Base-by-base conservation (phyloP, 1,140 invertebrate genomes). In the Drosophila lacteicornis region DNA sequence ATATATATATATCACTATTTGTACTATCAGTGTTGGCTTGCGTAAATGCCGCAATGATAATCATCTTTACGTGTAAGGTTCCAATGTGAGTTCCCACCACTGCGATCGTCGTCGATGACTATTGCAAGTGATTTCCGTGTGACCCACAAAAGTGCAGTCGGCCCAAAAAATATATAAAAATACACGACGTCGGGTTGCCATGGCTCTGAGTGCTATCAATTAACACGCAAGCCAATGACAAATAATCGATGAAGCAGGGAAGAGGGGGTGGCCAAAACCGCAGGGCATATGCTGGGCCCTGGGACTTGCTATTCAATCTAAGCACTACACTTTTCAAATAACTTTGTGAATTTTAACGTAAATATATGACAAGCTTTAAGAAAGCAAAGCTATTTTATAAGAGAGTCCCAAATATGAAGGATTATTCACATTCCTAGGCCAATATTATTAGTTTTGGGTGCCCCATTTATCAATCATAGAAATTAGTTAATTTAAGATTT, bases 91-190 rank as follows among this genome's bases (percentile, higher is more conserved):
- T 36, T 53, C 51, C 51, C 17, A 15, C 27, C 27, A n/a, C 61
- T 33, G 50, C 19, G 33, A 43, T 46, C 12, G 51, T 17, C 42
- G 69, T 15, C 55, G 65, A 87, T 86, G 83, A 86, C 84, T 86
- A 86, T 88, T 86, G 80, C 83, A 88, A 83, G 85, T 88, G 83
- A 83, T 86, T 86, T 86, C 76, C 83, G 71, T 88, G 84, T 86
- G 83, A 86, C 83, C 83, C 84, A 86, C 84, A 80, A 81, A 71
- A 71, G 61, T 66, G 55, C 56, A 69, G 59, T 45, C 55, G 40
- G 49, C 62, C 61, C 36, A 51, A 66, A 76, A 36, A 56, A 68
- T 42, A 51, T 15, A 50, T 50, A 63, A 68, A 53, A 65, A 56
- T 61, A 61, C 56, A 65, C 80, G 50, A 62, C 50, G 49, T 69